Conservation (phyloP, 2,888 invertebrate species). For the Drosophila nigricruria region DNA sequence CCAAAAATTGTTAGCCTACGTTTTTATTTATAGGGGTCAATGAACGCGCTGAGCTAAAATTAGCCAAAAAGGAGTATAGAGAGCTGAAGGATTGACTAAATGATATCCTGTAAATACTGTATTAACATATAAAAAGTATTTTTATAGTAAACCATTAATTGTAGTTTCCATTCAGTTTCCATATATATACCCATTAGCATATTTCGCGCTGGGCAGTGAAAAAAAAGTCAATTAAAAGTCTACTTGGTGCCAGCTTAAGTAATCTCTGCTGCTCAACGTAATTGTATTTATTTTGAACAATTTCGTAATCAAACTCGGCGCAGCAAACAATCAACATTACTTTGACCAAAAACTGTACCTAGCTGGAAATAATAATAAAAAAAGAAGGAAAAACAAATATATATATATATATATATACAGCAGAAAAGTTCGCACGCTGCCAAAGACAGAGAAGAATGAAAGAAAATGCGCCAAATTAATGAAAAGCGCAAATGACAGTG, state of each 20-base stretch:
- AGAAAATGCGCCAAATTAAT: slow-evolving; percentile 66
- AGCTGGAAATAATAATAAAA: slow-evolving; percentile 59
- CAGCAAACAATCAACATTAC: slow-evolving; percentile 80
- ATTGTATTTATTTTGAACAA: slow-evolving; percentile 80
- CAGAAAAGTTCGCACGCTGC: slow-evolving; percentile 68
- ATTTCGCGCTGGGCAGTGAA: slow-evolving; percentile 25
- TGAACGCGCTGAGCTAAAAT: slow-evolving; percentile 22
- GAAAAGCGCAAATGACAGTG: slow-evolving; percentile 73
- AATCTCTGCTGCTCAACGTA: slow-evolving; percentile 47
- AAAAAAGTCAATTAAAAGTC: slow-evolving; percentile 76
- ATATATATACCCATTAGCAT: slow-evolving; percentile 1
- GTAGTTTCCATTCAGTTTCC: not conserved
- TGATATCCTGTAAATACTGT: slow-evolving; percentile 6
- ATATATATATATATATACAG: slow-evolving; percentile 21
- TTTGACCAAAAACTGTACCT: slow-evolving; percentile 69
- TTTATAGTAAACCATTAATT: not conserved
- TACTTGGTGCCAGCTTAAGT: slow-evolving; percentile 45
- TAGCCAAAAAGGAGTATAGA: not conserved
- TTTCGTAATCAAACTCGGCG: slow-evolving; percentile 77
- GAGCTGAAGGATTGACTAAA: not conserved
- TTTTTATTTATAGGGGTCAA: slow-evolving; percentile 5
- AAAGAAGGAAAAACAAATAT: slow-evolving; percentile 29
- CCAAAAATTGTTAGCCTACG: slow-evolving; percentile 50
- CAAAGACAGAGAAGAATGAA: slow-evolving; percentile 32
- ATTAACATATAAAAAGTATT: not conserved